Conservation (phyloP, 2,888 invertebrate species). For the Chrysina gloriosa region DNA sequence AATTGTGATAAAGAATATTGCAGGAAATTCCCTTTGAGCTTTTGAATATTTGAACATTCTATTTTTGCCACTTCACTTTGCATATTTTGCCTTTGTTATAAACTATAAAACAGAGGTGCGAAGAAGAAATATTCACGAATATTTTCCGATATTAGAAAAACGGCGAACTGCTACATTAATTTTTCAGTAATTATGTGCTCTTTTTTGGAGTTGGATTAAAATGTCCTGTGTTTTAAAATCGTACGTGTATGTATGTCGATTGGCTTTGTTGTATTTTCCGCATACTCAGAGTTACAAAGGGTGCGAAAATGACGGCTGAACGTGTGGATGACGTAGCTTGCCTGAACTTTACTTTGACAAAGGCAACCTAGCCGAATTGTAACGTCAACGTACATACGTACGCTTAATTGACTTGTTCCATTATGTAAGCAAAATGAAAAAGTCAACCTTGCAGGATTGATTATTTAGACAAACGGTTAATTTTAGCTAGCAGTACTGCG, state of each 20-base stretch:
- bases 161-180: too few species aligned
- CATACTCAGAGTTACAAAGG: constrained; percentile 15
- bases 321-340: constrained; percentile 26
- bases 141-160: too few species aligned
- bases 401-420: neutral
- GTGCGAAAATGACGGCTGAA: constrained; percentile 22
- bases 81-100: too few species aligned
- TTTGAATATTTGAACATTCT: too few species aligned
- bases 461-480: constrained; percentile 7
- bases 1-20: too few species aligned
- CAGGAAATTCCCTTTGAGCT: too few species aligned
- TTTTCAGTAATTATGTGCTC: constrained; percentile 26
- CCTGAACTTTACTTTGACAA: constrained; percentile 27
- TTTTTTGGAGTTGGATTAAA: constrained; percentile 18
- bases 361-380: constrained; percentile 14
- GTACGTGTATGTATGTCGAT: constrained; percentile 14
- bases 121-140: too few species aligned
- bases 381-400: constrained; percentile 8
- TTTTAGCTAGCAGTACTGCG: neutral
- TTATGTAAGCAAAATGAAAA: constrained; percentile 2
- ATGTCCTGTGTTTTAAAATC: constrained; percentile 11
- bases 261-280: constrained; percentile 28
- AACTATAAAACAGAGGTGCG: too few species aligned
- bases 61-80: too few species aligned
- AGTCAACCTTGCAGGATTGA: neutral